These are phyloP conservation scores for Lasioglossum zephyrum DNA, from an alignment of 2,888 invertebrate species.

Conservation along the genomic window DNA sequence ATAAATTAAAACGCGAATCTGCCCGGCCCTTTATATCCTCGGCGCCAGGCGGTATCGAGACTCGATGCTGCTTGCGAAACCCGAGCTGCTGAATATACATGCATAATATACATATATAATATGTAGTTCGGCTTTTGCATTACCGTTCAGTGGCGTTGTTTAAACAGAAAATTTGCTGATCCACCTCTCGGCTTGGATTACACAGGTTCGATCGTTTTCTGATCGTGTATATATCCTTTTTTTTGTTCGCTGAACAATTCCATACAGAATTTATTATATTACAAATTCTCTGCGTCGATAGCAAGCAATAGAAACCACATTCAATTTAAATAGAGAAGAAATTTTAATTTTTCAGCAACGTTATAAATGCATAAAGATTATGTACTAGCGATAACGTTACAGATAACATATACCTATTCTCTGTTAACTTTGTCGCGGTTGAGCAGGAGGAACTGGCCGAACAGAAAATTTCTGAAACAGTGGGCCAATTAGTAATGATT, in stretches of 20 bases:
- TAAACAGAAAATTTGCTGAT: neutral
- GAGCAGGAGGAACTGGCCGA: neutral
- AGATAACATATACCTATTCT: neutral
- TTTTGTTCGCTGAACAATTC: too few relatives aligned
- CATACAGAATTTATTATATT: too few relatives aligned
- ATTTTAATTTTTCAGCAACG: too few relatives aligned
- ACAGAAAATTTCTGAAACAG: slow-evolving; percentile 27
- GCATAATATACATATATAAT: neutral
- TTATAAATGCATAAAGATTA: too few relatives aligned
- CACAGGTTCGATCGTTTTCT: neutral
- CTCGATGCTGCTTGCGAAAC: neutral
- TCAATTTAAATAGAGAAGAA: too few relatives aligned
- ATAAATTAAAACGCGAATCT: slow-evolving; percentile 25
- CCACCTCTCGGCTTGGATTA: neutral
- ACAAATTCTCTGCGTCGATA: too few relatives aligned
- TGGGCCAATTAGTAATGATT: slow-evolving; percentile 65
- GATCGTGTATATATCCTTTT: neutral
- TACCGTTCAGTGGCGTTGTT: neutral
- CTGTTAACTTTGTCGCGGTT: neutral
- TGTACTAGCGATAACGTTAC: too few relatives aligned
- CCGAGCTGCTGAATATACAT: neutral
- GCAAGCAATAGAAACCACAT: too few relatives aligned
- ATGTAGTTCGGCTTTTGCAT: neutral
- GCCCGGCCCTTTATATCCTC: neutral
- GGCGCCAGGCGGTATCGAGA: neutral